A percentile compares a stretch with the other conserved stretches of the same genome.
phyloP scores from a whole-genome alignment of 2,113 vertebrate species.

The Mastomys coucha region DNA sequence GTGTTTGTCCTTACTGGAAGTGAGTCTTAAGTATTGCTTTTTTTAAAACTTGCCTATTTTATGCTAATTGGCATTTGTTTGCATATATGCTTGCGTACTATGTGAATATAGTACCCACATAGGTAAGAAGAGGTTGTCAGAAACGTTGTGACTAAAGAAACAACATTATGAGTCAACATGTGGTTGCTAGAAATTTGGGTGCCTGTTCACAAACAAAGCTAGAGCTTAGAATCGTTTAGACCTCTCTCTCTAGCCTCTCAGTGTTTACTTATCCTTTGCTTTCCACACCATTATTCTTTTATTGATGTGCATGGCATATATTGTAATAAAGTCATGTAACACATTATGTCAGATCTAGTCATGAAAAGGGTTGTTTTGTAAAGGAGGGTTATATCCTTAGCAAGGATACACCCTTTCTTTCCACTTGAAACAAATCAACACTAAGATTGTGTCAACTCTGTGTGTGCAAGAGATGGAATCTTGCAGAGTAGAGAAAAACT shows the following conservation, averaged over 20 bases:
- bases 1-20: neutral
- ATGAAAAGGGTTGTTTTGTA: neutral
- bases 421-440: neutral
- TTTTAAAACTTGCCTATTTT: neutral
- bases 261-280: neutral
- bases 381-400: neutral
- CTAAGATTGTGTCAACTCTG: neutral
- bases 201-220: neutral
- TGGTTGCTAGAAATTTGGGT: neutral
- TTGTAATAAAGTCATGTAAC: neutral
- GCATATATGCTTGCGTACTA: neutral
- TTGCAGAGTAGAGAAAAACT: neutral
- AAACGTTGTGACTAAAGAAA: accelerated
- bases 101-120: neutral
- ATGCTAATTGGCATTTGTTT: neutral
- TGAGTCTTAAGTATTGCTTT: neutral
- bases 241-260: neutral
- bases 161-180: neutral
- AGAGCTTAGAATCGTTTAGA: neutral
- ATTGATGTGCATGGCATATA: neutral
- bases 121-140: neutral
- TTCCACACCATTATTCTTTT: neutral
- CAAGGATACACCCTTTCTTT: neutral
- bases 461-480: neutral
- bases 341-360: neutral